phyloP scores from a whole-genome alignment of 2,888 invertebrate species.

The Drosophila meridiana region DNA sequence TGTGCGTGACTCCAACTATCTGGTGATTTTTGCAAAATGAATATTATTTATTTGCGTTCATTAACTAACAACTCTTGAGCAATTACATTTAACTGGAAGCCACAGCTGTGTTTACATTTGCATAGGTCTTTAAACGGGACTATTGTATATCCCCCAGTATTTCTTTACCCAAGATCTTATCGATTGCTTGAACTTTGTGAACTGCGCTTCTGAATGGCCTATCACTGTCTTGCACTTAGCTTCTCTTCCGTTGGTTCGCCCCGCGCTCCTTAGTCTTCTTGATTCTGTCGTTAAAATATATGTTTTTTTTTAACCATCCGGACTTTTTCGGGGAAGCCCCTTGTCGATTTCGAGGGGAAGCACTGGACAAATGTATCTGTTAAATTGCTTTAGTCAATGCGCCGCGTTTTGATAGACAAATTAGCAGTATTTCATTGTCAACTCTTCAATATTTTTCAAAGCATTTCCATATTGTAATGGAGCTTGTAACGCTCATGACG shows the following conservation, averaged over 20 bases:
- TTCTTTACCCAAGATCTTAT: conserved; percentile 32
- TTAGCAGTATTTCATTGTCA: conserved; percentile 46
- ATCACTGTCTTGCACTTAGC: conserved; percentile 18
- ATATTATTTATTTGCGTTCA: conserved; percentile 1
- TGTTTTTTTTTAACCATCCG: conserved; percentile 30
- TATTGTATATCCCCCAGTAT: conserved; percentile 16
- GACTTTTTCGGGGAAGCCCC: conserved; percentile 62
- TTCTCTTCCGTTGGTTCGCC: background rate
- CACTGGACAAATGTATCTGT: conserved; percentile 42
- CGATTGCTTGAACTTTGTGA: conserved; percentile 4
- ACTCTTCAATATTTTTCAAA: background rate
- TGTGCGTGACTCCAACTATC: background rate
- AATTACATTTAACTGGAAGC: background rate
- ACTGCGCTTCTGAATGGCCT: conserved; percentile 26
- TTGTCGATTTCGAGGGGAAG: conserved; percentile 61
- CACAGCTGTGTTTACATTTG: conserved; percentile 8
- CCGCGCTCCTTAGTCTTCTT: background rate
- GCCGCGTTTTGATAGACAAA: conserved; percentile 62
- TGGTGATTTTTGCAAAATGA: background rate
- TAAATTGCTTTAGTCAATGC: conserved; percentile 69
- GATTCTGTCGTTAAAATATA: conserved; percentile 12
- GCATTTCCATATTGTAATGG: conserved; percentile 14
- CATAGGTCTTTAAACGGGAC: background rate
- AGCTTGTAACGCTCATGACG: background rate
- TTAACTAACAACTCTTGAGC: background rate